Percentiles rank a stretch among this genome's conserved stretches.
Evolutionary conservation across 2,888 invertebrate genomes (phyloP).

Genomic region (Eurois occulta): DNA sequence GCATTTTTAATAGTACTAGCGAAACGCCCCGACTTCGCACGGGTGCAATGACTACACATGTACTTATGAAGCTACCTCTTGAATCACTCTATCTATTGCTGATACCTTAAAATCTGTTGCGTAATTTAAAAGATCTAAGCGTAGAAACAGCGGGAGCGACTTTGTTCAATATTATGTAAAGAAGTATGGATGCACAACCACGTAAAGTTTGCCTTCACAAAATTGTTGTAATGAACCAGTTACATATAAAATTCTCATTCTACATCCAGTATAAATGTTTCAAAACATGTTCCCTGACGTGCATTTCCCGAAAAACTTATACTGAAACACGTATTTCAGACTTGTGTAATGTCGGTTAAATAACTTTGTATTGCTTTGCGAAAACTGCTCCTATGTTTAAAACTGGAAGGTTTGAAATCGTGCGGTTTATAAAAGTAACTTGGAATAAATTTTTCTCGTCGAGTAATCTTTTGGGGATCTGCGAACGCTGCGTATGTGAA

Average conservation of each 20-base stretch:
- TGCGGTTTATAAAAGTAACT: not conserved
- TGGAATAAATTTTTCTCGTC: conserved; percentile 33
- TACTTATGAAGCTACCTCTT: no score
- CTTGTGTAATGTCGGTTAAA: conserved; percentile 32
- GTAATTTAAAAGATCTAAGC: no score
- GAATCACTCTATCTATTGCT: no score
- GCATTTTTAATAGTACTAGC: no score
- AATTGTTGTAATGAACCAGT: conserved; percentile 17
- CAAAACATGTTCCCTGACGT: conserved; percentile 58
- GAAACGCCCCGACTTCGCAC: no score
- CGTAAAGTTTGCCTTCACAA: not conserved
- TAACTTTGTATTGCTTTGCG: conserved; percentile 2
- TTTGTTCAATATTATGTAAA: no score
- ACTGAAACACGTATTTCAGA: conserved; percentile 56
- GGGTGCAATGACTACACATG: no score
- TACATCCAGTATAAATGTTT: conserved; percentile 57
- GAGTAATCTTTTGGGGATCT: conserved; percentile 53
- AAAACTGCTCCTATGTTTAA: not conserved
- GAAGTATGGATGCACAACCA: no score
- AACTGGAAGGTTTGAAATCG: not conserved
- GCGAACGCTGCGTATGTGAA: conserved; percentile 24
- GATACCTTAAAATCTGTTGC: no score
- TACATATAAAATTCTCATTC: conserved; percentile 44
- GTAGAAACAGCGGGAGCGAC: no score
- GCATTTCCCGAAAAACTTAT: conserved; percentile 56